These are phyloP conservation scores for Cryptoleucopteryx plumbea DNA, from an alignment of 2,113 vertebrate species.

Conservation along the genomic window DNA sequence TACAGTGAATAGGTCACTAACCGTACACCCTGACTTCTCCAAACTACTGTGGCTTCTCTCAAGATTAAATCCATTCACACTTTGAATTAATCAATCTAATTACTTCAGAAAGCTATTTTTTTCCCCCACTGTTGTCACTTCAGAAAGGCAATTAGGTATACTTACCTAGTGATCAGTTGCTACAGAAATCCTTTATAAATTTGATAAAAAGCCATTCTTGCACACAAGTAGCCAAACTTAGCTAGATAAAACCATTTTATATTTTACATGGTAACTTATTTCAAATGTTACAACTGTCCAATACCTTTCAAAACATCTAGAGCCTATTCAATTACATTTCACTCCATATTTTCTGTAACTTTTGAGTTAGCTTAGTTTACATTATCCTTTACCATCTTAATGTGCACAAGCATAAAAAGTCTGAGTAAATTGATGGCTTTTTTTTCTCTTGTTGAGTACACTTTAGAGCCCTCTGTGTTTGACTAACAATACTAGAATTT, in stretches of 20 bases:
- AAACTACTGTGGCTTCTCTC: neutral
- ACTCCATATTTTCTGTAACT: neutral
- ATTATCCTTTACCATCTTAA: neutral
- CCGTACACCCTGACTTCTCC: neutral
- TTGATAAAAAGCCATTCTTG: neutral
- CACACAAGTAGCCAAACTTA: neutral
- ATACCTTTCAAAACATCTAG: neutral
- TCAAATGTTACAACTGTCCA: neutral
- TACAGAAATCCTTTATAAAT: neutral
- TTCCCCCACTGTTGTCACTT: neutral
- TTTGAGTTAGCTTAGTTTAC: neutral
- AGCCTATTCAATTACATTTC: neutral
- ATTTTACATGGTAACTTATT: neutral
- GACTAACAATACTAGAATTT: neutral
- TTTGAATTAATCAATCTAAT: neutral
- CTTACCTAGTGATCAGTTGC: neutral
- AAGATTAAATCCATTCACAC: neutral
- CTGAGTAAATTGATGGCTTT: neutral
- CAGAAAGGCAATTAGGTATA: neutral
- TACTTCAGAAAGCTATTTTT: neutral
- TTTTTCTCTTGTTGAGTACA: neutral
- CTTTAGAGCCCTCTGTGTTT: neutral
- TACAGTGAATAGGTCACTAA: neutral
- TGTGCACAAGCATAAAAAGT: neutral
- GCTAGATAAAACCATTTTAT: neutral